A percentile compares a stretch with the other conserved stretches of the same genome.
These are phyloP conservation scores for Neoseiulus cucumeris DNA, from an alignment of 1,140 invertebrate genomes.

Conservation along the genomic window DNA sequence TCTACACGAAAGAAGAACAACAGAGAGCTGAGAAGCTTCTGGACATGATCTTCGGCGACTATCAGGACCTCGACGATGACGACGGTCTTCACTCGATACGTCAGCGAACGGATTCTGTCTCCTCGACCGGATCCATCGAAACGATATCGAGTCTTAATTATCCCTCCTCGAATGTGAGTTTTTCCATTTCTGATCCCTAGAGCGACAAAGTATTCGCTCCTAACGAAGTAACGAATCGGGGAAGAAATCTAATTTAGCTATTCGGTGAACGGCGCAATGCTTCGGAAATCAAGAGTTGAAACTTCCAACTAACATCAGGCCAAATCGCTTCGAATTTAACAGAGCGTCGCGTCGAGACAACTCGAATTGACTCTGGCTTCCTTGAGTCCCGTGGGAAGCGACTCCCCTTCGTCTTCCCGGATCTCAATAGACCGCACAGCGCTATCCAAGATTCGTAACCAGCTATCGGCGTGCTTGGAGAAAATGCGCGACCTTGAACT, in stretches of 20 bases:
- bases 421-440: slow-evolving; percentile 14
- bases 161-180: slow-evolving; percentile 1
- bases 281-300: no score
- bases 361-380: not conserved
- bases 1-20: slow-evolving; percentile 6
- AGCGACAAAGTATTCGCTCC: no score
- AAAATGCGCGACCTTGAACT: slow-evolving; percentile 57
- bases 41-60: slow-evolving; percentile 6
- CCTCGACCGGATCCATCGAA: not conserved
- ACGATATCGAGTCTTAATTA: slow-evolving; percentile 5
- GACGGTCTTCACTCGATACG: not conserved
- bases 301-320: no score
- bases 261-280: no score
- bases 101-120: not conserved
- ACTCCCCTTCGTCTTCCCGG: not conserved
- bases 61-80: not conserved
- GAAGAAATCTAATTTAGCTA: no score
- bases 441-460: slow-evolving; percentile 36
- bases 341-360: slow-evolving; percentile 3
- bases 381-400: not conserved
- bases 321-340: not conserved
- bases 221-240: no score
- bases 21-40: slow-evolving; percentile 2
- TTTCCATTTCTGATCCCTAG: no score
- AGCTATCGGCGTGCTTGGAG: slow-evolving; percentile 54